Base-by-base conservation (phyloP, 2,888 invertebrate genomes). In the Ephialtes manifestator region DNA sequence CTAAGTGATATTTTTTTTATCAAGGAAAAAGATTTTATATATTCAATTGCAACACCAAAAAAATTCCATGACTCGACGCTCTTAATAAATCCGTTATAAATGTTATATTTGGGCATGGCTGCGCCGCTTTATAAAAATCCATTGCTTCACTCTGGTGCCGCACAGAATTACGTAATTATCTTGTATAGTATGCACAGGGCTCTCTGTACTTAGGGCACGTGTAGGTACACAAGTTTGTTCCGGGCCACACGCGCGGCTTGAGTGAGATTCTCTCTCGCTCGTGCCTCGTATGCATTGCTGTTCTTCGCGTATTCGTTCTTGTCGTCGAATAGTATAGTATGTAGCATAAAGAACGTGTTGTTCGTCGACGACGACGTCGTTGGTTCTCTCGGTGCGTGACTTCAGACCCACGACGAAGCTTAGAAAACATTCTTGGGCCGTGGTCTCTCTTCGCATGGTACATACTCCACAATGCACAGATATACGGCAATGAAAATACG, bases 151-250 rank as follows among this genome's bases (percentile, higher is more conserved):
- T 71, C 35, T 20, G 63, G 35, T 71, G 7, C 20, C 31, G 63
- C 63, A 63, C 8, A n/a, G 53, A 51, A 81, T 81, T 60, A 63
- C 63, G 20, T 65, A 74, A 81, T 55, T 60, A n/a, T 60, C 51
- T 48, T n/a, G 70, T 67, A 13, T 68, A 72, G 24, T 78, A 46
- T 70, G 58, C 55, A 58, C 15, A 72, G 71, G 81, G 63, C 77
- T 81, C 53, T 81, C 78, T 70, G 74, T 81, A 77, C 77, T 77
- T 77, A 78, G 78, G 78, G 78, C 70, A 70, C 65, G 67, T 35
- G 74, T 75, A 70, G 65, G 53, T 65, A 65, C 68, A 53, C 74
- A 79, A 81, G 84, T 85, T 85, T 85, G 81, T 85, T 81, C 84
- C 84, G 84, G 81, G 60, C 71, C 48, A 51, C 63, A 48, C 63